Conservation (phyloP, 92 coral and sea anemone species). For the Porites evermanni region DNA sequence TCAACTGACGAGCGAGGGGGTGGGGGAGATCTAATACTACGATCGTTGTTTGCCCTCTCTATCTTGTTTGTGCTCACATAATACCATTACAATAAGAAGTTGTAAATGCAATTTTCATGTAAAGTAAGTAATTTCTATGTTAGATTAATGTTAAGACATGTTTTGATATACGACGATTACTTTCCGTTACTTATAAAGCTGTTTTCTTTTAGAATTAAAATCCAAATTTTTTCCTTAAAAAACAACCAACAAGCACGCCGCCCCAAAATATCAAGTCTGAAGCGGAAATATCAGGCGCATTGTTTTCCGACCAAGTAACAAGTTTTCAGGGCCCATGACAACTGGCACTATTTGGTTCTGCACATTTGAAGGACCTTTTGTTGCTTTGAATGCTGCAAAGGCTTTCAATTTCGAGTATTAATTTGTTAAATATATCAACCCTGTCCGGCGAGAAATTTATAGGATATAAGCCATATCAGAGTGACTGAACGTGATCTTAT, state of each 20-base stretch:
- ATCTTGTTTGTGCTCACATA: background rate
- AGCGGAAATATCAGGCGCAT: conserved; percentile 7
- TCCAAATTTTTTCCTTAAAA: background rate
- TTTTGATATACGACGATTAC: background rate
- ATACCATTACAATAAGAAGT: background rate
- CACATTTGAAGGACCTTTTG: no score
- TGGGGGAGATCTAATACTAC: background rate
- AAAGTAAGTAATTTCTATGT: background rate
- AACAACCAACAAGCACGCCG: background rate
- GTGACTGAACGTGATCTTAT: no score
- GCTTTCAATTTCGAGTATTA: no score
- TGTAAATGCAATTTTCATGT: background rate
- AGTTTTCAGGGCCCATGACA: no score
- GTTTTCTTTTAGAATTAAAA: background rate
- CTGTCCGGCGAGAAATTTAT: no score
- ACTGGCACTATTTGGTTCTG: no score
- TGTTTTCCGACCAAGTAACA: background rate
- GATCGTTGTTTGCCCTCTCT: background rate
- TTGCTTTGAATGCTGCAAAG: no score
- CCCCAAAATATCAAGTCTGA: background rate
- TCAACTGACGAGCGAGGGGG: background rate
- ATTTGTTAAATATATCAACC: no score
- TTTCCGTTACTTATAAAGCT: background rate
- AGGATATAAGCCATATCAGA: no score
- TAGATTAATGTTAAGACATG: background rate